Percentiles rank a stretch among this genome's conserved stretches.
phyloP scores from a whole-genome alignment of 1,140 invertebrate genomes.

The Drosophila santomea region DNA sequence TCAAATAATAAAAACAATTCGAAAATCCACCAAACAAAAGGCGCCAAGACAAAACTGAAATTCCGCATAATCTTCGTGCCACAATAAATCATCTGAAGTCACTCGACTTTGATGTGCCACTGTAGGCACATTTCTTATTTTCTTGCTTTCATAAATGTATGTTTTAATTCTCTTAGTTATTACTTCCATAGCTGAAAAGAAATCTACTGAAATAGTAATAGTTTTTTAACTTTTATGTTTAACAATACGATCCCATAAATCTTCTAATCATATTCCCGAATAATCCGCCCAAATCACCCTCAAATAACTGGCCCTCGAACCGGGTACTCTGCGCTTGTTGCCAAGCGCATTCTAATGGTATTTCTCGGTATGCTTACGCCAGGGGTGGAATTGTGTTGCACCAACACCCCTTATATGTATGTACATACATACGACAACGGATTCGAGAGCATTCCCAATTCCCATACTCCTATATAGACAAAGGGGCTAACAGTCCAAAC shows the following conservation, averaged over 20 bases:
- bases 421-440: conserved; percentile 13
- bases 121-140: neutral
- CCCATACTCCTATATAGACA: conserved; percentile 43
- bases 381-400: conserved; percentile 63
- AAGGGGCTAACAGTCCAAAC: conserved; percentile 24
- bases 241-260: neutral
- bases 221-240: neutral
- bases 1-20: conserved; percentile 12
- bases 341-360: conserved; percentile 38
- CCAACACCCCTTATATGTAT: conserved; percentile 18
- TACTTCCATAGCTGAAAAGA: too few species aligned
- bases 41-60: conserved; percentile 23
- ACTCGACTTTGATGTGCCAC: neutral
- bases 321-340: conserved; percentile 46
- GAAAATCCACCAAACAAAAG: conserved; percentile 16
- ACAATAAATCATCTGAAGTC: neutral
- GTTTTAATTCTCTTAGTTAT: neutral
- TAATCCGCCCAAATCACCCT: conserved; percentile 3
- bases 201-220: neutral
- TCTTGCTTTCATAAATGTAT: neutral
- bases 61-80: conserved; percentile 11
- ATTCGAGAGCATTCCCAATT: conserved; percentile 37
- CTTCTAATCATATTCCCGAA: neutral
- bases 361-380: conserved; percentile 42
- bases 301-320: conserved; percentile 6